Conservation (phyloP, 2,888 invertebrate species). For the Xanthia icteritia region DNA sequence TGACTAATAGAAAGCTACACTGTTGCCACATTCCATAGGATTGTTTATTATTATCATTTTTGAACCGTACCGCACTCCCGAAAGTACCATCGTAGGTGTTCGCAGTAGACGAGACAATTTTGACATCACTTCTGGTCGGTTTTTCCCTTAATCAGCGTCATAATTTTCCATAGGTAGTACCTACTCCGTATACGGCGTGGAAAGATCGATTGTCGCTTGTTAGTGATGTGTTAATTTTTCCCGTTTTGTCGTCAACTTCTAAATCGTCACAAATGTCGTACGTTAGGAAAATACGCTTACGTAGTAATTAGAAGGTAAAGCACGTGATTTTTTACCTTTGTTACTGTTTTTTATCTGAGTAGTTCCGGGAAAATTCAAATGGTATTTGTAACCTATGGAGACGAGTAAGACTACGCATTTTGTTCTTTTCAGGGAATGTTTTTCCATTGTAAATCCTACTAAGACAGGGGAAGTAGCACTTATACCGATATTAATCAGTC, state of each 20-base stretch:
- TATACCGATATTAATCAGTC: not conserved
- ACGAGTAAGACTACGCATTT: too few species aligned
- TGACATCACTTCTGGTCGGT: not conserved
- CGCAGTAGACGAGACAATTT: constrained; percentile 4
- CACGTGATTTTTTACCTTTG: not conserved
- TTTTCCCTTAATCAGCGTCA: not conserved
- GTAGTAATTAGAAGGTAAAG: constrained; percentile 14
- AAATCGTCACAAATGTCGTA: constrained; percentile 14
- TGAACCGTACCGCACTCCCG: not conserved
- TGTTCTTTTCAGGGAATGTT: not conserved
- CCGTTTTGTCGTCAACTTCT: constrained; percentile 26
- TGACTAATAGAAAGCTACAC: too few species aligned
- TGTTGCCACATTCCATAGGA: too few species aligned
- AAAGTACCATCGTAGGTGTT: not conserved
- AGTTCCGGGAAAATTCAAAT: constrained; percentile 17
- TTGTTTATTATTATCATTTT: too few species aligned
- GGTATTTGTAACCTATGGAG: not conserved
- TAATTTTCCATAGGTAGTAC: constrained; percentile 15
- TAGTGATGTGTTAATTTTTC: constrained; percentile 28
- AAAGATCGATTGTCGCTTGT: constrained; percentile 25
- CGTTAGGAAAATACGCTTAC: constrained; percentile 20
- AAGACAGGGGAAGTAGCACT: not conserved
- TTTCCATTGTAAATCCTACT: not conserved
- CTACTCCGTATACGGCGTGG: not conserved
- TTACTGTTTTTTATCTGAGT: not conserved